phyloP scores from a whole-genome alignment of 2,888 invertebrate genomes.

The Carcina quercana region DNA sequence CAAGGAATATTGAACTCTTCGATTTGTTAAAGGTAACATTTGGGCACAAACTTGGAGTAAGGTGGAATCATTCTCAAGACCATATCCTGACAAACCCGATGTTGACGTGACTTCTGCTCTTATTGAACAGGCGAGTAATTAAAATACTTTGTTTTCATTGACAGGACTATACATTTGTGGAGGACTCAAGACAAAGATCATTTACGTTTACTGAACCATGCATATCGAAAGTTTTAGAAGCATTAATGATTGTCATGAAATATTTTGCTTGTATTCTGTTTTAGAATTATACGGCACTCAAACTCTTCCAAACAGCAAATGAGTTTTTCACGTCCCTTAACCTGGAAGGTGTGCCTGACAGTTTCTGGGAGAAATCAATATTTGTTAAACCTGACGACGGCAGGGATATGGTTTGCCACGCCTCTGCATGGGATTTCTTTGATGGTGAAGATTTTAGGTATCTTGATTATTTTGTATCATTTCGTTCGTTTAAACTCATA shows the following conservation, averaged over 20 bases:
- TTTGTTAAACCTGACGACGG: conserved; percentile 84
- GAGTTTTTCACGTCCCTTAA: conserved; percentile 89
- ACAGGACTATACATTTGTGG: too few relatives aligned
- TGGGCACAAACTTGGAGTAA: conserved; percentile 88
- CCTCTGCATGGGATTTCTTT: conserved; percentile 92
- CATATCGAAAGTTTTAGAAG: too few relatives aligned
- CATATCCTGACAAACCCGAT: conserved; percentile 79
- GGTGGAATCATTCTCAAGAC: conserved; percentile 78
- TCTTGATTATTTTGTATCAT: too few relatives aligned
- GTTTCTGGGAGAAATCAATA: conserved; percentile 90
- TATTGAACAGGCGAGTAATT: conserved; percentile 76
- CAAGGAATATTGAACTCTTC: too few relatives aligned
- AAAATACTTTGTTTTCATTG: too few relatives aligned
- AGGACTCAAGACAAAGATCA: too few relatives aligned
- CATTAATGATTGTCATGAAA: too few relatives aligned
- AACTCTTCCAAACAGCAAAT: conserved; percentile 88
- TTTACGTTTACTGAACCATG: too few relatives aligned
- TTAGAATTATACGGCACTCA: conserved; percentile 82
- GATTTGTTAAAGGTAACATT: conserved; percentile 87
- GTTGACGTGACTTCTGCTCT: conserved; percentile 83
- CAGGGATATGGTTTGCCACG: conserved; percentile 86
- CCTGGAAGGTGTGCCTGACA: conserved; percentile 82
- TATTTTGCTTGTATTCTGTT: too few relatives aligned
- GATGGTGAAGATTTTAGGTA: conserved; percentile 87
- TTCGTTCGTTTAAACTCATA: too few relatives aligned